Base-by-base conservation (phyloP, 2,888 invertebrate genomes). In the Andrena chrysosceles region DNA sequence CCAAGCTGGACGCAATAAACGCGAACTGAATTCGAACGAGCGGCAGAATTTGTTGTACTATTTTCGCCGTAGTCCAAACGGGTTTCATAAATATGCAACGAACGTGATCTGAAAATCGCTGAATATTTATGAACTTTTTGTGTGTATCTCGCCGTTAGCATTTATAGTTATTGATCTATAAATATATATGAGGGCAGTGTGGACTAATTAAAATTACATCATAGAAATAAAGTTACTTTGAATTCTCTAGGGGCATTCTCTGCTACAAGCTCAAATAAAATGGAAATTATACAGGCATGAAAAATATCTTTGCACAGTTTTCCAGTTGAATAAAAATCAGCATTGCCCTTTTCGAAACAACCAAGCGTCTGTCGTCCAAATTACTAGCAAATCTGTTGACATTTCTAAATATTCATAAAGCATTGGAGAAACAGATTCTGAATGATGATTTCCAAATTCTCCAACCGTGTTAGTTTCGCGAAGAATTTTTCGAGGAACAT, bases 71-170 rank as follows among this genome's bases (percentile, higher is more conserved):
- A 35, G 23, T 56, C 23, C 49, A 60, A 60, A 77, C 77, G 35
- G 35, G n/a, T 42, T 42, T 66, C 69, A 66, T 79, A 77, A 79
- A 79, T 79, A 70, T 77, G 56, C 49, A 79, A 29, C 31, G 59
- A 52, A 42, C 59, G 20, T 26, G 66, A 60, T 35, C 10, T 66
- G 49, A 16, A 29, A 29, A 59, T 23, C 64, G 49, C 49, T 79
- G 77, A 69, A 79, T 79, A 77, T 79, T 79, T 79, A 79, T 77
- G 23, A 42, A 59, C 63, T 66, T 78, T 60, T 56, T 49, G 6
- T n/a, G 20, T 56, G 35, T 49, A 13, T 23, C 20, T n/a, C 16
- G 10, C 5, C n/a, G 8, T 42, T 10, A 56, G 56, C 2, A 13
- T 29, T 13, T 48, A 20, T 59, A 42, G 33, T 13, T 56, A 29